Conservation (phyloP, 2,113 vertebrate genomes). For the Vanacampus margaritifer region DNA sequence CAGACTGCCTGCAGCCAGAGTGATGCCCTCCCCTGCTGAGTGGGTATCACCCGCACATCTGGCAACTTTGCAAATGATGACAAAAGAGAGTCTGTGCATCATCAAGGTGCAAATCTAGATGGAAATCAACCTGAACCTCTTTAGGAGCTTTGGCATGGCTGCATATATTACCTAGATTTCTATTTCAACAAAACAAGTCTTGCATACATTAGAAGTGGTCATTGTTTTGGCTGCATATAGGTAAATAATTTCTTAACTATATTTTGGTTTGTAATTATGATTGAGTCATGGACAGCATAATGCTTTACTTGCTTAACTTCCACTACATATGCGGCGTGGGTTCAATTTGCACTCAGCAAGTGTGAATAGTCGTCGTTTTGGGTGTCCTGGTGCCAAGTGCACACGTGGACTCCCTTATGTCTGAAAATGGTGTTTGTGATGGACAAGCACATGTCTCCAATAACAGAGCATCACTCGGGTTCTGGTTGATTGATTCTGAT, state of each 20-base stretch:
- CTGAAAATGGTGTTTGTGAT: no score
- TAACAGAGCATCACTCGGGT: no score
- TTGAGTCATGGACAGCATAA: no score
- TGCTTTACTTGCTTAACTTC: no score
- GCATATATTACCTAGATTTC: neutral
- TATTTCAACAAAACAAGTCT: neutral
- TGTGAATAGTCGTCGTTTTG: no score
- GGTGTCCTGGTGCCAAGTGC: no score
- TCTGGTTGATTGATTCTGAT: no score
- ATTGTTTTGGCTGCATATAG: neutral
- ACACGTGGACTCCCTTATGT: no score
- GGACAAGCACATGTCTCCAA: no score
- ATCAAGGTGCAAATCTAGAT: conserved; percentile 19
- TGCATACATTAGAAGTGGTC: neutral
- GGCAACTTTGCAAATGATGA: conserved; percentile 45
- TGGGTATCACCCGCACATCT: conserved; percentile 56
- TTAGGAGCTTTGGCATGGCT: neutral
- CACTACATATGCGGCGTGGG: no score
- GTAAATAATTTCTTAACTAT: neutral
- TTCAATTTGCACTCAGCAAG: no score
- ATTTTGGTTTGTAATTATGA: no score
- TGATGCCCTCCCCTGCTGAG: conserved; percentile 58
- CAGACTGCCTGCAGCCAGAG: conserved; percentile 56
- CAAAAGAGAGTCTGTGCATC: conserved; percentile 52
- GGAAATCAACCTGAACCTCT: neutral